Evolutionary conservation across 2,888 invertebrate genomes (phyloP).

Genomic region (Balanococcus diminutus): DNA sequence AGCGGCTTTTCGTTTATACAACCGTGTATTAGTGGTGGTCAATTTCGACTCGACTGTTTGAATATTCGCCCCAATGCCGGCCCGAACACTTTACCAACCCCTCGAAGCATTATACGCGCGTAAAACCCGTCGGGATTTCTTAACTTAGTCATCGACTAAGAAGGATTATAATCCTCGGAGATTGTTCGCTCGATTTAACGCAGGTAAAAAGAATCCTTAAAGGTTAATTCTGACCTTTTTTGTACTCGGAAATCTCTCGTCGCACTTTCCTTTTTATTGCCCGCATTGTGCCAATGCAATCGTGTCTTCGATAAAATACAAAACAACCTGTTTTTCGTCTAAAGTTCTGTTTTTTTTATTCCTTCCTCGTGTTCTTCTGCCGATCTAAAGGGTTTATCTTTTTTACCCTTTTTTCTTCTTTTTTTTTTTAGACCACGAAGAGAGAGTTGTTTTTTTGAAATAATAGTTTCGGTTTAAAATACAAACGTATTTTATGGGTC

Average conservation of each 20-base stretch:
- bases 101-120: conserved; percentile 27
- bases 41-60: neutral
- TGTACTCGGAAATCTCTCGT: conserved; percentile 4
- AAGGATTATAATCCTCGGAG: conserved; percentile 37
- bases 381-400: neutral
- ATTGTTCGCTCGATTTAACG: conserved; percentile 36
- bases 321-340: conserved; percentile 22
- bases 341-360: neutral
- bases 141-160: conserved; percentile 40
- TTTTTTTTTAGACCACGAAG: neutral
- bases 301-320: conserved; percentile 15
- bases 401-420: neutral
- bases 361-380: neutral
- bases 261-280: conserved; percentile 37
- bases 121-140: conserved; percentile 38
- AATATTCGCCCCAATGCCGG: neutral
- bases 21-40: conserved; percentile 30
- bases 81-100: neutral
- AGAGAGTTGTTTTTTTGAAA: conserved; percentile 27
- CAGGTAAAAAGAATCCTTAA: conserved; percentile 43
- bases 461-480: neutral
- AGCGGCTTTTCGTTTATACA: conserved; percentile 26
- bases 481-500: neutral
- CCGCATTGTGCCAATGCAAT: neutral
- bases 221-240: conserved; percentile 36